Percentiles rank a stretch among this genome's conserved stretches.
These are phyloP conservation scores for Pollicipes pollicipes DNA, from an alignment of 1,140 invertebrate genomes.

Conservation along the genomic window DNA sequence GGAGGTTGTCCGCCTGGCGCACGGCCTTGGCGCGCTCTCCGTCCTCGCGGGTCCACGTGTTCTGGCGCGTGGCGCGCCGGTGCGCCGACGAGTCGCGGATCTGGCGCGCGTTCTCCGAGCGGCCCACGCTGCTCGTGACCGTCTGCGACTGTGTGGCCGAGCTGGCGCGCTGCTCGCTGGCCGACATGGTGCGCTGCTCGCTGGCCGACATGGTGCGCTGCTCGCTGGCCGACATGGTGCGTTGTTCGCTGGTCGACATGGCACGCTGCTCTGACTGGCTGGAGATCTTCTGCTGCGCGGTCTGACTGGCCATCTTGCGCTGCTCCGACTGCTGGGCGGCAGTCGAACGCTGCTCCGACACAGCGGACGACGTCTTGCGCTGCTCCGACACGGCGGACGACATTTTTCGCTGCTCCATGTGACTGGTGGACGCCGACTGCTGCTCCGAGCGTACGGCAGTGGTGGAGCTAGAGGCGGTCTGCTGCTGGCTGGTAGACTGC, in stretches of 20 bases:
- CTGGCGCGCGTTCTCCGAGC: not conserved
- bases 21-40: not conserved
- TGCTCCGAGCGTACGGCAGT: not conserved
- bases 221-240: not conserved
- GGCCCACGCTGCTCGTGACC: not conserved
- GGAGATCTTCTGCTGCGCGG: not conserved
- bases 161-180: not conserved
- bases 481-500: not conserved
- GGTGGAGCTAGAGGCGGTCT: too few relatives aligned
- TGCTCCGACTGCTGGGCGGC: not conserved
- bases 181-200: not conserved
- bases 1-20: not conserved
- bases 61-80: not conserved
- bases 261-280: not conserved
- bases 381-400: not conserved
- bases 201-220: not conserved
- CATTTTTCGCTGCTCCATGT: not conserved
- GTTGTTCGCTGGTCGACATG: too few relatives aligned
- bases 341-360: too few relatives aligned
- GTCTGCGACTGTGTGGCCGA: not conserved
- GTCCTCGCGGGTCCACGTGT: not conserved
- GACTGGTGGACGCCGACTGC: not conserved
- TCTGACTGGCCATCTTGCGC: not conserved
- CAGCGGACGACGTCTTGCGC: too few relatives aligned
- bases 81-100: not conserved